Evolutionary conservation across 30 jellyfish, hydroid and myxozoan species (phyloP), one percentile per base, ranked within the genome.

Genomic region (Pseudorhiza aurosa): DNA sequence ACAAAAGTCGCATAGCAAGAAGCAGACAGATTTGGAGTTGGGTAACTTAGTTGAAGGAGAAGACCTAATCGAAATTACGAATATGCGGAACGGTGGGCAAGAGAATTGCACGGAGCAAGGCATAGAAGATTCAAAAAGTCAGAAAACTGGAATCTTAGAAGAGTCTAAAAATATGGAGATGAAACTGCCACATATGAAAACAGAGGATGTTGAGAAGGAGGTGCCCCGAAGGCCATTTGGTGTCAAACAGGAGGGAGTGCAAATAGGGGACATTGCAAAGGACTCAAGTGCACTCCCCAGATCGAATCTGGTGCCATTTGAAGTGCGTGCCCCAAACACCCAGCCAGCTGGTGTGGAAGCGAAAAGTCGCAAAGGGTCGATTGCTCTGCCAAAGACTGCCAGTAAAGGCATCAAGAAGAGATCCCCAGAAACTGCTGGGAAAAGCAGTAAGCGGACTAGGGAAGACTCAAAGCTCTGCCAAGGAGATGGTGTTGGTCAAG

Each of bases 281-380:
- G 50, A 39, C 7, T n/a, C n/a, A n/a, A n/a, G n/a, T n/a, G n/a
- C n/a, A n/a, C n/a, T n/a, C n/a, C n/a, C n/a, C n/a, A n/a, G n/a
- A n/a, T n/a, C n/a, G n/a, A n/a, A n/a, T n/a, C n/a, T n/a, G 22
- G 25, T 60, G 49, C 75, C 75, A 7, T 60, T 60, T 29, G 51
- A 60, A 37, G 24, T 60, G 12, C 25, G 9, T 4, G 75, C 27
- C 75, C 2, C 50, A 24, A 28, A 14, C 50, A 33, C 12, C 2
- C 47, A 60, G 11, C 51, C 12, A 37, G 30, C 27, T 29, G 49
- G 51, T 14, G 5, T 25, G 75, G 21, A 24, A 5, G 15, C 12
- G 43, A 49, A 8, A 27, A 1, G 49, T 1, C 47, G 51, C 0
- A 15, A 14, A 25, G 51, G 30, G 24, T 49, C 17, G 9, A 6